Conservation (phyloP, 2,797 vertebrate species). For the Euthynnus affinis region DNA sequence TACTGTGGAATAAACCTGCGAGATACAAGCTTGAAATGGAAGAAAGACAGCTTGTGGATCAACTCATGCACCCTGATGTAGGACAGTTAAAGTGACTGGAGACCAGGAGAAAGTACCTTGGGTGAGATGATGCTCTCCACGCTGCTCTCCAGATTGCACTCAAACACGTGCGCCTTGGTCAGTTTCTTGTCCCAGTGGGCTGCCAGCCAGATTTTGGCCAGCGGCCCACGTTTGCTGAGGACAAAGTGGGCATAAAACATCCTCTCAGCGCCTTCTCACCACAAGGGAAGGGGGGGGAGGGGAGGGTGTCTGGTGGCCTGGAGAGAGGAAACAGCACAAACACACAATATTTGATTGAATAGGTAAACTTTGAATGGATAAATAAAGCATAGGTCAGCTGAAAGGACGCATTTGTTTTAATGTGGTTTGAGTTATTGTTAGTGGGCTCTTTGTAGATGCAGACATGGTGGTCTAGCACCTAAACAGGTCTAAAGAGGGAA, state of each 20-base stretch:
- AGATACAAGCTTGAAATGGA: neutral
- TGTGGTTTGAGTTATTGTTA: neutral
- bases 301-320: conserved; percentile 51
- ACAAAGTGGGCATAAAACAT: conserved; percentile 99
- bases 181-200: conserved; percentile 99
- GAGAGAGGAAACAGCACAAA: conserved; percentile 20
- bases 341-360: neutral
- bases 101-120: conserved; percentile 88
- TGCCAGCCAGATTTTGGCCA: conserved; percentile 99
- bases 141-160: conserved; percentile 99
- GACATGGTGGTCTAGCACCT: neutral
- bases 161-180: conserved; percentile 99
- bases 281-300: conserved; percentile 55
- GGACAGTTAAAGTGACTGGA: too few relatives aligned
- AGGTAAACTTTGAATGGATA: neutral
- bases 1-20: neutral
- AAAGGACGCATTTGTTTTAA: neutral
- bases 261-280: conserved; percentile 81
- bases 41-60: neutral
- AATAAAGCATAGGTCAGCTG: conserved; percentile 11
- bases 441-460: conserved; percentile 10
- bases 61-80: neutral
- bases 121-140: conserved; percentile 99
- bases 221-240: conserved; percentile 99
- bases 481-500: neutral